These are phyloP conservation scores for Drosophila parvula DNA, from an alignment of 1,140 invertebrate genomes.

Conservation along the genomic window DNA sequence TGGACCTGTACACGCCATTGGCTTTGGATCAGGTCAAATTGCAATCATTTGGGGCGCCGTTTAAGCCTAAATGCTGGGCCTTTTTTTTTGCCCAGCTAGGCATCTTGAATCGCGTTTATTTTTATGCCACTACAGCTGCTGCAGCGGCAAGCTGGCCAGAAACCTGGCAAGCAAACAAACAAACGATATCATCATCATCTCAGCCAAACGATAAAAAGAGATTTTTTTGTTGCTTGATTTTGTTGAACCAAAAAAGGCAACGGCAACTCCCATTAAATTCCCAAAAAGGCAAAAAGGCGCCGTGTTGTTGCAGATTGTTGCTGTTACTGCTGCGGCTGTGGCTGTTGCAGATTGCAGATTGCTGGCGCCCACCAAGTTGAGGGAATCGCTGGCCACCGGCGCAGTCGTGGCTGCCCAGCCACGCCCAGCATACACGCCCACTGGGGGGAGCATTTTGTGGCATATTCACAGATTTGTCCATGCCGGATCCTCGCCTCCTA, in stretches of 20 bases:
- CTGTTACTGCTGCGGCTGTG: slow-evolving; percentile 44
- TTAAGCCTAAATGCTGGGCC: slow-evolving; percentile 34
- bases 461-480: slow-evolving; percentile 72
- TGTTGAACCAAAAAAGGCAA: slow-evolving; percentile 80
- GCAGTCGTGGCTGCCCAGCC: slow-evolving; percentile 63
- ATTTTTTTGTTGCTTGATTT: slow-evolving; percentile 80
- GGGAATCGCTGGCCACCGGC: slow-evolving; percentile 60
- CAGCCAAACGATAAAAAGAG: slow-evolving; percentile 64
- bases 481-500: slow-evolving; percentile 47
- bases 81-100: slow-evolving; percentile 42
- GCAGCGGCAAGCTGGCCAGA: neutral
- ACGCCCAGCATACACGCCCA: slow-evolving; percentile 61
- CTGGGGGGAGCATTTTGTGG: slow-evolving; percentile 49
- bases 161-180: slow-evolving; percentile 36
- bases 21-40: slow-evolving; percentile 48
- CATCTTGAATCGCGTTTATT: slow-evolving; percentile 57
- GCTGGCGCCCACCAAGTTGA: slow-evolving; percentile 70
- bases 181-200: slow-evolving; percentile 50
- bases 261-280: slow-evolving; percentile 81
- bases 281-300: slow-evolving; percentile 77
- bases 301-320: slow-evolving; percentile 41
- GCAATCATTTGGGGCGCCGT: slow-evolving; percentile 50
- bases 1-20: neutral
- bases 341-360: slow-evolving; percentile 46
- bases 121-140: slow-evolving; percentile 56